phyloP scores from a whole-genome alignment of 2,888 invertebrate genomes.

The Parnassius smintheus region DNA sequence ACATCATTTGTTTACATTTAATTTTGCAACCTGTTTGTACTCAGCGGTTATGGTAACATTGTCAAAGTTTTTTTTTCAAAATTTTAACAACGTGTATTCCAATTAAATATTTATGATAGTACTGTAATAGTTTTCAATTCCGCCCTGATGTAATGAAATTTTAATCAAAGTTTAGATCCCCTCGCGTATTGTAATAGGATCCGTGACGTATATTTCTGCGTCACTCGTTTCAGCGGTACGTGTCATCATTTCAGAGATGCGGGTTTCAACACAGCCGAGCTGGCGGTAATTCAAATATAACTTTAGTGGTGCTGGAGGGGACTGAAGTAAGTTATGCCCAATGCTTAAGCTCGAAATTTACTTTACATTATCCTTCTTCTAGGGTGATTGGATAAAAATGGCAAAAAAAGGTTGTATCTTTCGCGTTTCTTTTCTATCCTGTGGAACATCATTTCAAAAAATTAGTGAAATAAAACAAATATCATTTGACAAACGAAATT shows the following conservation, averaged over 20 bases:
- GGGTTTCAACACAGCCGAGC: neutral
- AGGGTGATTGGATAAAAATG: no score
- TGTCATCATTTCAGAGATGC: slow-evolving; percentile 36
- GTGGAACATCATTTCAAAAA: no score
- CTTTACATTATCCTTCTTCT: no score
- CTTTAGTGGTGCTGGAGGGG: no score
- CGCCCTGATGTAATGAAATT: slow-evolving; percentile 68
- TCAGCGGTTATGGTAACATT: slow-evolving; percentile 25
- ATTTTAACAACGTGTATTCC: slow-evolving; percentile 54
- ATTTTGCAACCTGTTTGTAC: slow-evolving; percentile 5
- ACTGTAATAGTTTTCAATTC: slow-evolving; percentile 63
- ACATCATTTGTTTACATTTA: slow-evolving; percentile 12
- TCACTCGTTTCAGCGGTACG: slow-evolving; percentile 49
- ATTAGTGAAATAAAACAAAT: no score
- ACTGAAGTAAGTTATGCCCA: no score
- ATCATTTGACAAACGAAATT: no score
- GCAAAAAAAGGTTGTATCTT: no score
- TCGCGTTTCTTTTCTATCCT: no score
- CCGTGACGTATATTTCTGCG: slow-evolving; percentile 46
- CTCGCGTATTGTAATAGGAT: slow-evolving; percentile 63
- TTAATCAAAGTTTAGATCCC: slow-evolving; percentile 74
- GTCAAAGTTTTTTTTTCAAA: slow-evolving; percentile 36
- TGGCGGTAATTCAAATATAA: no score
- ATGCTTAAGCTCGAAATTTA: no score
- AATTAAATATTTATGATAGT: slow-evolving; percentile 66